Evolutionary conservation across 2,888 invertebrate genomes (phyloP), one percentile per base, ranked within the genome.

Genomic region (Gryllus longicercus): DNA sequence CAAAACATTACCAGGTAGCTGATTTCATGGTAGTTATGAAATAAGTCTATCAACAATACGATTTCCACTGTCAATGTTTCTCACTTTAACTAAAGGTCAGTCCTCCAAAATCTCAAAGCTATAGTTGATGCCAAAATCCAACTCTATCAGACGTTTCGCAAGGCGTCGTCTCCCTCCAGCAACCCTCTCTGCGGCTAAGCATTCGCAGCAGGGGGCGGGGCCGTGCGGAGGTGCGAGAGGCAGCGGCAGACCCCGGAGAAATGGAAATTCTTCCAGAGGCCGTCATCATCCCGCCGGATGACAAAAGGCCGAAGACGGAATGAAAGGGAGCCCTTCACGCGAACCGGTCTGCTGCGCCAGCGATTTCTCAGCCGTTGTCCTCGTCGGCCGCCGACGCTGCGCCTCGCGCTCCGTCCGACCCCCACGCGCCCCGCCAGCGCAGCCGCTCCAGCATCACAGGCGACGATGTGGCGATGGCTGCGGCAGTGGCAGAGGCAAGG

Each of bases 271-370:
- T 63, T 63, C 63, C 63, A 14, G 63, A 11, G 63, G 63, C 11
- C 63, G 21, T 21, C 21, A 63, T 63, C 63, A 63, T 63, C 63
- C n/a, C 63, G 63, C 16, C 16, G 63, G 63, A 63, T 63, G 63
- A 63, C 11, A 63, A 63, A 63, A 63, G 11, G 63, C 11, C n/a
- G 63, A 16, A 12, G 63, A 63, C 63, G 63, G 63, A 63, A 63
- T 63, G 63, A 63, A 63, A 63, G 63, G 63, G n/a, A 63, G 63
- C 63, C 63, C 63, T 63, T 10, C 63, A 63, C 63, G 63, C 63
- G 63, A 63, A 63, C 63, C 63, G 63, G 63, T 63, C 63, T 11
- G 63, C 63, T 18, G 63, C 63, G 63, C 12, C 63, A 63, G 63
- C 63, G 63, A 63, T 63, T 63, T 63, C 63, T 63, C 63, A 63